Percentiles rank a stretch among this genome's conserved stretches.
phyloP scores from a whole-genome alignment of 2,797 vertebrate genomes.

The Oceanodroma leucorhoa region DNA sequence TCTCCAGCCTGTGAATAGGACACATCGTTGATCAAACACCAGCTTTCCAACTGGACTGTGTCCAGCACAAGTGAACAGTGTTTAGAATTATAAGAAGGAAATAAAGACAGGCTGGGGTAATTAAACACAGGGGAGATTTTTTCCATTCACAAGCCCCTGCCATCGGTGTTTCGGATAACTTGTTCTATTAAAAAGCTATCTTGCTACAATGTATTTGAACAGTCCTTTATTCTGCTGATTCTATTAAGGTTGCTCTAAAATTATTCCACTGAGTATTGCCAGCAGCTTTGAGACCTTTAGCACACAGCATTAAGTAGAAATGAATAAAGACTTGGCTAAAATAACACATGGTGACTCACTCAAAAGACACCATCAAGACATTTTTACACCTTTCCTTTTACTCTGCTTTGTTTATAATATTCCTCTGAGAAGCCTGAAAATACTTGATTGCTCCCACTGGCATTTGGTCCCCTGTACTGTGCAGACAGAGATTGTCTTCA shows the following conservation, averaged over 20 bases:
- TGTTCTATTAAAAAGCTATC: constrained; percentile 60
- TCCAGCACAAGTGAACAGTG: background rate
- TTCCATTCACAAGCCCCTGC: constrained; percentile 25
- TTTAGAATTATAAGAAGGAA: constrained; percentile 28
- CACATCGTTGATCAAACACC: background rate
- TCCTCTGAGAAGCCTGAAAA: constrained; percentile 5
- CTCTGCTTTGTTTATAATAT: constrained; percentile 14
- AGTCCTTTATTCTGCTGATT: constrained; percentile 62
- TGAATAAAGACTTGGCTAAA: constrained; percentile 54
- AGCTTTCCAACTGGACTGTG: background rate
- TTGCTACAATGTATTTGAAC: constrained; percentile 40
- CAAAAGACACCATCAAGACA: constrained; percentile 1
- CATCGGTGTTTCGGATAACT: constrained; percentile 42
- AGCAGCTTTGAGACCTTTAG: constrained; percentile 53
- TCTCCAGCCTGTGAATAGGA: background rate
- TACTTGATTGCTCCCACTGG: background rate
- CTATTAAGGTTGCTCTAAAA: constrained; percentile 47
- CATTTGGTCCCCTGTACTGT: background rate
- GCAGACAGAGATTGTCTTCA: background rate
- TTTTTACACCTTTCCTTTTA: constrained; percentile 30
- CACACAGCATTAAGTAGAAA: constrained; percentile 35
- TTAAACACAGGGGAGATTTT: constrained; percentile 51
- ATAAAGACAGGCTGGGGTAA: constrained; percentile 31
- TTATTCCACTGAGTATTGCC: constrained; percentile 58
- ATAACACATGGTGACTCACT: constrained; percentile 4